Conservation (phyloP, 2,888 invertebrate genomes). For the Ectobius pallidus region DNA sequence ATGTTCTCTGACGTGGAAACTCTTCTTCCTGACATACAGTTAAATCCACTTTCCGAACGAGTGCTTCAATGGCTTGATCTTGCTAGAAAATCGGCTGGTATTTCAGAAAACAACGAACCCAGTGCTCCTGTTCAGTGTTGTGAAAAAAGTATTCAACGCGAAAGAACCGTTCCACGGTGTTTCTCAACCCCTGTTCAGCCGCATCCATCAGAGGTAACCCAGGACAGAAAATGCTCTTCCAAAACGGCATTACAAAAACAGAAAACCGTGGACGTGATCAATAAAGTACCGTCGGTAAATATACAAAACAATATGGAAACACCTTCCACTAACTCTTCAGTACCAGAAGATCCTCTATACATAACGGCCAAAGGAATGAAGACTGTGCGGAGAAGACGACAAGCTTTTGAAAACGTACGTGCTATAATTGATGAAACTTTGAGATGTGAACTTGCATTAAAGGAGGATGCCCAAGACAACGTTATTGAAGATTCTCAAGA, state of each 20-base stretch:
- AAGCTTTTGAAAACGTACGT: neutral
- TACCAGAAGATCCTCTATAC: neutral
- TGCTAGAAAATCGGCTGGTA: constrained; percentile 60
- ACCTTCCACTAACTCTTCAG: neutral
- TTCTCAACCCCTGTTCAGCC: neutral
- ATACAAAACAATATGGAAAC: neutral
- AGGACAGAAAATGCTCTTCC: neutral
- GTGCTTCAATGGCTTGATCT: constrained; percentile 82
- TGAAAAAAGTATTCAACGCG: neutral
- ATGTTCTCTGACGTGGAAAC: constrained; percentile 18
- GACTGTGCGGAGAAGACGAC: neutral
- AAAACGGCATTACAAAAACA: neutral
- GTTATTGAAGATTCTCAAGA: too few relatives aligned
- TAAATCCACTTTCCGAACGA: constrained; percentile 67
- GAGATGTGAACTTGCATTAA: neutral
- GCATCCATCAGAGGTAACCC: neutral
- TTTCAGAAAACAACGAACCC: neutral
- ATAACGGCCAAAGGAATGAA: constrained; percentile 12
- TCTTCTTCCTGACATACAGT: constrained; percentile 8
- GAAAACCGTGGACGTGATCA: neutral
- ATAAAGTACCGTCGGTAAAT: neutral
- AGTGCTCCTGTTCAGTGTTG: neutral
- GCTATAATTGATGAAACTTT: neutral
- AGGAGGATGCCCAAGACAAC: neutral
- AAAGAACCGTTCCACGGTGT: neutral